Evolutionary conservation across 2,888 invertebrate genomes (phyloP).

Genomic region (Alentia gelatinosa): DNA sequence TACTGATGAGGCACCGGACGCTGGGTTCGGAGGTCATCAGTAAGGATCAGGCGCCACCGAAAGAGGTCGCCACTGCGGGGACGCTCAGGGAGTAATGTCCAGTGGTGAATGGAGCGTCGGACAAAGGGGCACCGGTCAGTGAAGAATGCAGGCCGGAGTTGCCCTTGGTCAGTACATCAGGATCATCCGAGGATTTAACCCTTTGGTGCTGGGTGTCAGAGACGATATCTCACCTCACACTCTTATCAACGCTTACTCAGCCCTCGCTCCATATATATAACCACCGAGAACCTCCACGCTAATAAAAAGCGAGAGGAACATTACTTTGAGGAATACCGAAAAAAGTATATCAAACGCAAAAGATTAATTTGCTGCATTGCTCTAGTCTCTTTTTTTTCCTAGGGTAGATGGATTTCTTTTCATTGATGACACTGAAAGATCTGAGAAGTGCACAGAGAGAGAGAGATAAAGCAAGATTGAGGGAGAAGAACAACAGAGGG

Average conservation of each 20-base stretch:
- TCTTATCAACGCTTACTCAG: neutral
- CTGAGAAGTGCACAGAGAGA: too few relatives aligned
- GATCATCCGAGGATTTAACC: neutral
- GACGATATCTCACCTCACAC: neutral
- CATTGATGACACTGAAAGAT: too few relatives aligned
- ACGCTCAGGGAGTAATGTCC: conserved; percentile 24
- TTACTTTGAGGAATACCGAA: too few relatives aligned
- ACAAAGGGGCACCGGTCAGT: conserved; percentile 29
- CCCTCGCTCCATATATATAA: too few relatives aligned
- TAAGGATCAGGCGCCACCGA: neutral
- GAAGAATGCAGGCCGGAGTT: neutral
- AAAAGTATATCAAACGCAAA: too few relatives aligned
- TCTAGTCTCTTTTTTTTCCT: too few relatives aligned
- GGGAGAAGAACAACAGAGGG: too few relatives aligned
- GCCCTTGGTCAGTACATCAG: conserved; percentile 31
- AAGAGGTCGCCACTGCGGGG: neutral
- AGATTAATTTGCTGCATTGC: too few relatives aligned
- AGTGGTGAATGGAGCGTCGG: neutral
- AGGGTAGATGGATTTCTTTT: too few relatives aligned
- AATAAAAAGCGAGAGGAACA: too few relatives aligned
- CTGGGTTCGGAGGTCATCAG: neutral
- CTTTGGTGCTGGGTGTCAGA: neutral
- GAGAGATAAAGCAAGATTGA: too few relatives aligned
- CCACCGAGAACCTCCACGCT: too few relatives aligned
- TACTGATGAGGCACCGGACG: conserved; percentile 28